Base-by-base conservation (phyloP, 2,113 vertebrate genomes). In the Hippocampus barbouri region DNA sequence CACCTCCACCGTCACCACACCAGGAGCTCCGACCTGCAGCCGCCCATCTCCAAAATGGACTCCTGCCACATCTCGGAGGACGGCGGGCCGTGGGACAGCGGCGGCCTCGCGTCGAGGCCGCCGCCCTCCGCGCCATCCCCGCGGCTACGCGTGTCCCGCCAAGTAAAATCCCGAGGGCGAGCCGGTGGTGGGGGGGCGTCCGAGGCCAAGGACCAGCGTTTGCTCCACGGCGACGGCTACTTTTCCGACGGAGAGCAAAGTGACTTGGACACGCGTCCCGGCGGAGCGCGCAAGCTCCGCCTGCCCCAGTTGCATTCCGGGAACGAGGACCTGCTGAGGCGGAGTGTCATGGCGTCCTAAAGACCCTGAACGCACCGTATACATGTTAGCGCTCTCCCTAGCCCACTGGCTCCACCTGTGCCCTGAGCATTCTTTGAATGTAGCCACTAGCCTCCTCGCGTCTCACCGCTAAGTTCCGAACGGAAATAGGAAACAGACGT, bases 301-400 rank as follows among this genome's bases (percentile, higher is more conserved):
- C 87, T 94, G 75, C 86, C 90, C 0, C 91, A 93, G 85, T 87
- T 95, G 91, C 95, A 96, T 67, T 77, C 94, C 47, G 93, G 93
- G 74, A 87, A 91, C 12, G 95, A 98, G 88, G 95, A 98, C 82
- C 93, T 97, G 79, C 94, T 98, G 84, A 92, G 95, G 86, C 94
- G 96, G 91, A 95, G 96, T 68, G 95, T 98, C 59, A 88, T 98
- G 85, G 97, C 97, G 0, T 96, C 95, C 72, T 98, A 96, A 94
- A 78, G 74, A 66, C 59, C 56, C 21, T 59, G 78, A 68, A 83
- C 72, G 69, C 61, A 51, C 47, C 14, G 27, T 47, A 20, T 15
- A 68, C 66, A 20, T 14, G 40, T 15, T 91, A 56, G 21, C 49
- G 49, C 91, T 91, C 73, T 92, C 93, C 92, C 86, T 77, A 15